Percentiles rank a stretch among this genome's conserved stretches.
Evolutionary conservation across 2,113 vertebrate genomes (phyloP).

Genomic region (Lophura nycthemera): DNA sequence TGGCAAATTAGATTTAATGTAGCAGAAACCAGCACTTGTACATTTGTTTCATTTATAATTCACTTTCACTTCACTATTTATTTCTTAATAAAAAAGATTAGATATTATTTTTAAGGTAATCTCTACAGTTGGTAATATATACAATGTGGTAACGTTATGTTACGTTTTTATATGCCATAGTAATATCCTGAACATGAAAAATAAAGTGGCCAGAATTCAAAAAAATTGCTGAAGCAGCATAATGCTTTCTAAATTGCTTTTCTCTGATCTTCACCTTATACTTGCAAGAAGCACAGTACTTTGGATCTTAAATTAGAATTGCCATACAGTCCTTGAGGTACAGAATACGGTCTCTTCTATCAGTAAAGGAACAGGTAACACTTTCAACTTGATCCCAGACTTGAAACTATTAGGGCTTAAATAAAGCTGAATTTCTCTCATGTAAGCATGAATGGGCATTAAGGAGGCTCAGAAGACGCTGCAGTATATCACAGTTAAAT

Average conservation of each 20-base stretch:
- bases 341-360: not conserved
- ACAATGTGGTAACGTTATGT: not conserved
- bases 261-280: not conserved
- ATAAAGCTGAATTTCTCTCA: not conserved
- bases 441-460: not conserved
- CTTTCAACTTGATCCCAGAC: not conserved
- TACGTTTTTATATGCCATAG: not conserved
- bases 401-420: not conserved
- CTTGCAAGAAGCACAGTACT: not conserved
- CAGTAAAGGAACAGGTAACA: not conserved
- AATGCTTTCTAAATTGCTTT: not conserved
- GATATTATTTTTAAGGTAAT: not conserved
- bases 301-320: not conserved
- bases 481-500: not conserved
- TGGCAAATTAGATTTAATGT: not conserved
- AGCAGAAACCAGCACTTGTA: not conserved
- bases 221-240: not conserved
- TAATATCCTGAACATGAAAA: not conserved
- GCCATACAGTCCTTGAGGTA: fast-evolving
- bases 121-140: not conserved
- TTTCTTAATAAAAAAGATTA: not conserved
- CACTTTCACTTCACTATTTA: not conserved
- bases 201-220: not conserved
- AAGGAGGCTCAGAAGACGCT: not conserved
- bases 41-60: not conserved